Evolutionary conservation across 2,797 vertebrate genomes (phyloP), one percentile per base, ranked within the genome.

Genomic region (Myotis myotis): DNA sequence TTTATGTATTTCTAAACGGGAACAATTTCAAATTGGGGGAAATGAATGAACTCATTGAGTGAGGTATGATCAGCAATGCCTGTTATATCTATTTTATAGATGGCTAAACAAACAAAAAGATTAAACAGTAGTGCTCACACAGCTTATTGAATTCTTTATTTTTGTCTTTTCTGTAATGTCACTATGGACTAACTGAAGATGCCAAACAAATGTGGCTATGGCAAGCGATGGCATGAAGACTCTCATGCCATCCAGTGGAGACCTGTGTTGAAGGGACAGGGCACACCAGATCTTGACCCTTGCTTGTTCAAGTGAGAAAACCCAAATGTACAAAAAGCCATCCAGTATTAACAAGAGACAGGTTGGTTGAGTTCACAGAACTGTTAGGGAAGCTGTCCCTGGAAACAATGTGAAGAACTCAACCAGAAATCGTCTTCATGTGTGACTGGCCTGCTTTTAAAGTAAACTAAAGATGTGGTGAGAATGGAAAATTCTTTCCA

Each of bases 1-100:
- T 53, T 93, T 74, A 51, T 44, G 41, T 78, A 76, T 87, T 90
- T 94, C 60, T 88, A 60, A 88, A n/a, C 87, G 79, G 78, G 13
- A 93, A 81, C 3, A 64, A 2, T 92, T 94, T 92, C 17, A 87
- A 41, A 51, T 64, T 87, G 38, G 64, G 68, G 28, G 41, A 90
- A 92, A 33, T 51, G 13, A 83, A 60, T 91, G 11, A 91, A 79
- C 23, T 83, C 25, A 68, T 66, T 72, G 62, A 71, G 36, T 82
- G 44, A 87, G 38, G 33, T 84, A 23, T 79, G 38, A 53, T 66
- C 38, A 89, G 36, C 47, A 92, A 62, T 16, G 84, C 49, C n/a
- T 70, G 1, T 60, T 80, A 81, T 60, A 88, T 64, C 20, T 41
- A 82, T 87, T 87, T 93, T 81, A 30, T 66, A n/a, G n/a, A 71